Evolutionary conservation across 2,797 vertebrate species (phyloP).

Genomic region (Triplophysa yarkandensis): DNA sequence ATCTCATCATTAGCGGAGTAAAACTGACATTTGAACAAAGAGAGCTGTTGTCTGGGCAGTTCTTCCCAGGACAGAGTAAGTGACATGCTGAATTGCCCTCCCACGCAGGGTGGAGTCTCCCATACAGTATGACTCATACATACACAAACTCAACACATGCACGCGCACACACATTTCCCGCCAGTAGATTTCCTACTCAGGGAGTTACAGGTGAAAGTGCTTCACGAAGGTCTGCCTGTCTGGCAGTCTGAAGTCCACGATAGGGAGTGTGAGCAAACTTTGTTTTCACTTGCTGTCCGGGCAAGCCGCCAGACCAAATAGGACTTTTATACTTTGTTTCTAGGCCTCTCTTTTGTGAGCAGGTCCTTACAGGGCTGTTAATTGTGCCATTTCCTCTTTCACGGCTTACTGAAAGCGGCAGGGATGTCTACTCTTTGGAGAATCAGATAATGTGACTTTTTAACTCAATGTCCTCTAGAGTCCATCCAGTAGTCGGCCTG

Average conservation of each 20-base stretch:
- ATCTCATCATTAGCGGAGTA: constrained; percentile 47
- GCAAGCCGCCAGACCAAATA: constrained; percentile 72
- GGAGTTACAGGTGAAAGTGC: constrained; percentile 74
- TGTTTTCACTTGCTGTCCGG: constrained; percentile 67
- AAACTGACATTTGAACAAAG: constrained; percentile 81
- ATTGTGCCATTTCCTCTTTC: constrained; percentile 67
- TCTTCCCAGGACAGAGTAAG: constrained; percentile 71
- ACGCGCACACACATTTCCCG: constrained; percentile 50
- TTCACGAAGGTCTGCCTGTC: constrained; percentile 62
- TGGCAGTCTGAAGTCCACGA: constrained; percentile 59
- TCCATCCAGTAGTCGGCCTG: neutral
- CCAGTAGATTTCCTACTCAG: constrained; percentile 52
- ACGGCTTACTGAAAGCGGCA: constrained; percentile 60
- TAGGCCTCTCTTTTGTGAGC: constrained; percentile 65
- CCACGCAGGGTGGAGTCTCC: constrained; percentile 80
- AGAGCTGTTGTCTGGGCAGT: constrained; percentile 74
- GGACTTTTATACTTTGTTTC: constrained; percentile 69
- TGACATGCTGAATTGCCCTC: constrained; percentile 76
- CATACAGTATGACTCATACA: constrained; percentile 72
- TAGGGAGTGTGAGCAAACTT: constrained; percentile 59
- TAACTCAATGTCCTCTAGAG: neutral
- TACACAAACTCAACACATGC: constrained; percentile 50
- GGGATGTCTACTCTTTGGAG: neutral
- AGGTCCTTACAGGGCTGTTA: constrained; percentile 60
- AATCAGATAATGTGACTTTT: constrained; percentile 4